phyloP scores from a whole-genome alignment of 2,888 invertebrate species.

The Apotomis turbidana region DNA sequence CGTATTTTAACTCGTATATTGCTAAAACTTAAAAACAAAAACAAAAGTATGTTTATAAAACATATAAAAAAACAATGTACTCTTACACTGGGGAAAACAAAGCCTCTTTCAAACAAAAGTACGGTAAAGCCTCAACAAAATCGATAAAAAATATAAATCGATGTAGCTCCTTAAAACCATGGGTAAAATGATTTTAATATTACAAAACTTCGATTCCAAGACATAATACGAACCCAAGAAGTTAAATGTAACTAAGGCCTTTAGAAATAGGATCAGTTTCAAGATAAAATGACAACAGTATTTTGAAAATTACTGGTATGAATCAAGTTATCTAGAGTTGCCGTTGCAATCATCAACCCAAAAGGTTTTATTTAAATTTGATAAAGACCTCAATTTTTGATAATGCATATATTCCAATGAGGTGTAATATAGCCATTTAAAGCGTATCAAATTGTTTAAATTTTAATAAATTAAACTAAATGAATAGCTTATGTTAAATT shows the following conservation, averaged over 20 bases:
- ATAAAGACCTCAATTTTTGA: not conserved
- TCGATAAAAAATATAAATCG: too few species aligned
- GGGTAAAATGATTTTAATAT: too few species aligned
- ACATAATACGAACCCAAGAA: too few species aligned
- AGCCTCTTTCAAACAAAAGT: constrained; percentile 18
- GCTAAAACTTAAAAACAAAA: constrained; percentile 42
- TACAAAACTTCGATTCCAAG: not conserved
- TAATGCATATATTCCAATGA: not conserved
- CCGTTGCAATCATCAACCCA: too few species aligned
- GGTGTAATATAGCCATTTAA: constrained; percentile 3
- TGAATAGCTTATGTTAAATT: not conserved
- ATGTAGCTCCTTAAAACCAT: too few species aligned
- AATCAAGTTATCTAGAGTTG: too few species aligned
- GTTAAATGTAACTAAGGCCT: too few species aligned
- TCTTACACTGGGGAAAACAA: constrained; percentile 24
- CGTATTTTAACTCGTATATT: constrained; percentile 43
- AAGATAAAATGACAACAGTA: too few species aligned
- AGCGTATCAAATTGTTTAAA: constrained; percentile 6
- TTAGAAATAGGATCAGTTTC: too few species aligned
- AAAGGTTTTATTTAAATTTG: not conserved
- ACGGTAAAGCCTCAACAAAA: constrained; percentile 1
- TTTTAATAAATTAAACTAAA: constrained; percentile 18
- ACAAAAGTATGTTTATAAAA: constrained; percentile 44
- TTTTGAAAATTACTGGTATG: too few species aligned
- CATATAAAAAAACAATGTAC: constrained; percentile 48